phyloP scores from a whole-genome alignment of 1,140 invertebrate species.

The Caenorhabditis briggsae region DNA sequence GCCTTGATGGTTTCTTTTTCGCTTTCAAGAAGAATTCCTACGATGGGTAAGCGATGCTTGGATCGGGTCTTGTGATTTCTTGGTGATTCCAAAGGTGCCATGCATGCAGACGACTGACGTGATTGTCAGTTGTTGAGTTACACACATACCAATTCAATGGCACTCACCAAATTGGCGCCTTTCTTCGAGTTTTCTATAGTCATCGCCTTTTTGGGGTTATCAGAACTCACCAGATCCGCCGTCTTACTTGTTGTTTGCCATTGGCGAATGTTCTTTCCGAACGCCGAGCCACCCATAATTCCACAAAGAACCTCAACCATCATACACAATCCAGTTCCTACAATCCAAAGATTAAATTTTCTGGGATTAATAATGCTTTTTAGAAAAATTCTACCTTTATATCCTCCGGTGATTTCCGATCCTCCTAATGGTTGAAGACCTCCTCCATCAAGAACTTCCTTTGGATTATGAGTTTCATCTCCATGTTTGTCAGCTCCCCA shows the following conservation, averaged over 20 bases:
- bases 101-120: too few relatives aligned
- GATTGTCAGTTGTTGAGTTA: background rate
- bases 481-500: constrained; percentile 88
- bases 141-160: constrained; percentile 23
- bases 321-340: constrained; percentile 88
- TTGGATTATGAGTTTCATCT: constrained; percentile 82
- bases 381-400: constrained; percentile 23
- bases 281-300: constrained; percentile 79
- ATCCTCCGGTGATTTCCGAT: constrained; percentile 80
- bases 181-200: constrained; percentile 40
- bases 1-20: too few relatives aligned
- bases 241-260: constrained; percentile 83
- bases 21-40: too few relatives aligned
- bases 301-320: constrained; percentile 86
- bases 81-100: too few relatives aligned
- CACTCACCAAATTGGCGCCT: constrained; percentile 58
- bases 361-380: background rate
- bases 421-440: constrained; percentile 90
- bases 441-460: constrained; percentile 81
- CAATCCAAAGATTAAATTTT: constrained; percentile 83
- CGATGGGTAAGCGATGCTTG: too few relatives aligned
- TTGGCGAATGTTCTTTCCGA: constrained; percentile 82
- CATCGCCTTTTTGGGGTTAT: background rate
- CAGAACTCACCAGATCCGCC: constrained; percentile 83
- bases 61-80: too few relatives aligned